phyloP scores from a whole-genome alignment of 1,140 invertebrate genomes.

The Mya arenaria region DNA sequence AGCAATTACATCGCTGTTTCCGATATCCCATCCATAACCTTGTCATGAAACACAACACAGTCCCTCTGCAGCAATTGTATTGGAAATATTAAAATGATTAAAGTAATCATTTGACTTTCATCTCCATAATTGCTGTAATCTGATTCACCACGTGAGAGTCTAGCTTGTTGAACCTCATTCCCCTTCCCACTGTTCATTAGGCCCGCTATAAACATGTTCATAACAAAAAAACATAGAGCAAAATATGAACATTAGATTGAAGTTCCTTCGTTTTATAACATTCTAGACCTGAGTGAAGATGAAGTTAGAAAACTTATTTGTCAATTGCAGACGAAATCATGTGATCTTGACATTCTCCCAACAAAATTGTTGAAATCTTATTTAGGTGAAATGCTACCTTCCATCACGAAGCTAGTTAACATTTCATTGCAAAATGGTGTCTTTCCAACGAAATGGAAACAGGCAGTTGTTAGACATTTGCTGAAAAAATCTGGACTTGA shows the following conservation, averaged over 20 bases:
- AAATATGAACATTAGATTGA: background rate
- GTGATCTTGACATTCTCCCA: constrained; percentile 11
- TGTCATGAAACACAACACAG: no score
- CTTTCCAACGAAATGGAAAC: constrained; percentile 6
- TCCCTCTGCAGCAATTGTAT: no score
- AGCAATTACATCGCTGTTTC: no score
- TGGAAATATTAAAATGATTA: no score
- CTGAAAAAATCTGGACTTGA: background rate
- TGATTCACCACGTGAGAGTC: no score
- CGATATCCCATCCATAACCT: no score
- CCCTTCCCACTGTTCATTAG: no score
- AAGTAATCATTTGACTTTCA: no score
- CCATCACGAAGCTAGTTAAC: constrained; percentile 13
- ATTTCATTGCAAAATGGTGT: constrained; percentile 2
- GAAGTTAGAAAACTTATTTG: background rate
- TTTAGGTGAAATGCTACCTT: constrained; percentile 6
- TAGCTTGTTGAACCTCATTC: no score
- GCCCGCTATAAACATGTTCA: no score
- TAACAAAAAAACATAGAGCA: no score
- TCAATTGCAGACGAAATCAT: background rate
- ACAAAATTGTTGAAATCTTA: constrained; percentile 13
- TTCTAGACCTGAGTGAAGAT: background rate
- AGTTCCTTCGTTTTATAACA: background rate
- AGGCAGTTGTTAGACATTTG: background rate
- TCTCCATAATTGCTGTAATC: no score